phyloP scores from a whole-genome alignment of 2,888 invertebrate species.

The Dromius quadrimaculatus region DNA sequence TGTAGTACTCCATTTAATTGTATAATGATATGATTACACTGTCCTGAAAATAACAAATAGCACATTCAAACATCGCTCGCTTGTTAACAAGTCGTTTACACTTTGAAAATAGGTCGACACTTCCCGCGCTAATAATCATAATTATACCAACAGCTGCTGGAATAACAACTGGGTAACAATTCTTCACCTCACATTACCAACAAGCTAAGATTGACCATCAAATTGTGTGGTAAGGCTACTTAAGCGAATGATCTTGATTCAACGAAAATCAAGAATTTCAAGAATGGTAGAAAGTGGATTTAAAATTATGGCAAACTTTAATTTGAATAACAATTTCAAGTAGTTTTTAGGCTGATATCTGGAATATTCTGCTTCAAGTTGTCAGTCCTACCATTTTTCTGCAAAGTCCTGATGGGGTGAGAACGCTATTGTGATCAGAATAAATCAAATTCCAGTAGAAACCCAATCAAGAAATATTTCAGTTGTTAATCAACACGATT shows the following conservation, averaged over 20 bases:
- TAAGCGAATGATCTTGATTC: too few relatives aligned
- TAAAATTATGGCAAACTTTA: too few relatives aligned
- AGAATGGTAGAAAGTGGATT: too few relatives aligned
- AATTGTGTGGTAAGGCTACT: slow-evolving; percentile 14
- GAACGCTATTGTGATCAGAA: not conserved
- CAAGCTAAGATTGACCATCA: slow-evolving; percentile 39
- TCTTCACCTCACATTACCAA: not conserved
- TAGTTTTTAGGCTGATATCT: too few relatives aligned
- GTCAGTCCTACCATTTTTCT: too few relatives aligned
- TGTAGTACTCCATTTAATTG: slow-evolving; percentile 28
- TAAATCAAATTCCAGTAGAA: not conserved
- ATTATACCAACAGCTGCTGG: slow-evolving; percentile 41
- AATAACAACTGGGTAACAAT: slow-evolving; percentile 10
- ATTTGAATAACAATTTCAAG: too few relatives aligned
- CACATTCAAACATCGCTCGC: slow-evolving; percentile 24
- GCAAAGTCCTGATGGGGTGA: too few relatives aligned
- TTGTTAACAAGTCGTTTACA: slow-evolving; percentile 51
- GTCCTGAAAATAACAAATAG: slow-evolving; percentile 34
- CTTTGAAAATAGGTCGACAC: slow-evolving; percentile 43
- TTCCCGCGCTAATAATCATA: slow-evolving; percentile 49
- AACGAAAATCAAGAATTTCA: too few relatives aligned
- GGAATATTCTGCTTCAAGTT: too few relatives aligned
- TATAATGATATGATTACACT: slow-evolving; percentile 39
- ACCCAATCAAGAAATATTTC: slow-evolving; percentile 24
- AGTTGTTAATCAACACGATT: slow-evolving; percentile 23